Conservation (phyloP, 2,888 invertebrate species). For the Cheilosia scutellata region DNA sequence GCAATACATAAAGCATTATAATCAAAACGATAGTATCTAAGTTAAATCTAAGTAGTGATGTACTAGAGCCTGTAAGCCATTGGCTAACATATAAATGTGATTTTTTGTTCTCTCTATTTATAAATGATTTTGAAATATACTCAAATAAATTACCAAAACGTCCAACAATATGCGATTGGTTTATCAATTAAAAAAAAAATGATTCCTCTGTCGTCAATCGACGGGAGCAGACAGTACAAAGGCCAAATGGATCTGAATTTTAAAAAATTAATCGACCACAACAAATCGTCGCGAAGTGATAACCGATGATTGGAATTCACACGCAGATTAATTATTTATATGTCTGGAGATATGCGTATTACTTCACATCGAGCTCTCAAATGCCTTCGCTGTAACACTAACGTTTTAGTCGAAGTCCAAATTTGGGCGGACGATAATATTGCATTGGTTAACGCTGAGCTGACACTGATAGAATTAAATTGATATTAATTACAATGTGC, state of each 20-base stretch:
- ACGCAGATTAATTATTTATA: conserved; percentile 27
- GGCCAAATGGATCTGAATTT: conserved; percentile 22
- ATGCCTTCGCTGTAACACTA: neutral
- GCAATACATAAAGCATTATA: conserved; percentile 67
- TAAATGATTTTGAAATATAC: conserved; percentile 55
- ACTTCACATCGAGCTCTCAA: neutral
- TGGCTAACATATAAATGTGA: conserved; percentile 56
- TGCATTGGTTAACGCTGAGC: neutral
- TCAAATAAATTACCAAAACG: conserved; percentile 59
- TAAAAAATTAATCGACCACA: conserved; percentile 10
- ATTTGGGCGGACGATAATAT: neutral
- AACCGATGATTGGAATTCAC: conserved; percentile 35
- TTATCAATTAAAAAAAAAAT: conserved; percentile 37
- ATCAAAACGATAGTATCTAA: conserved; percentile 68
- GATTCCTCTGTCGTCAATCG: conserved; percentile 48
- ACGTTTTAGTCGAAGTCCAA: neutral
- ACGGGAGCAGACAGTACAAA: conserved; percentile 46
- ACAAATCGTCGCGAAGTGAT: conserved; percentile 41
- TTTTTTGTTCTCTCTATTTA: conserved; percentile 70
- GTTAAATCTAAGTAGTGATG: conserved; percentile 66
- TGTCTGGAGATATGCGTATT: conserved; percentile 1
- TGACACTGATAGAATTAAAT: neutral
- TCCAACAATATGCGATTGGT: conserved; percentile 14
- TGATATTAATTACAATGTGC: neutral
- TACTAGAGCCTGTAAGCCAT: conserved; percentile 52